phyloP scores from a whole-genome alignment of 2,888 invertebrate genomes.

The Apamea sordens region DNA sequence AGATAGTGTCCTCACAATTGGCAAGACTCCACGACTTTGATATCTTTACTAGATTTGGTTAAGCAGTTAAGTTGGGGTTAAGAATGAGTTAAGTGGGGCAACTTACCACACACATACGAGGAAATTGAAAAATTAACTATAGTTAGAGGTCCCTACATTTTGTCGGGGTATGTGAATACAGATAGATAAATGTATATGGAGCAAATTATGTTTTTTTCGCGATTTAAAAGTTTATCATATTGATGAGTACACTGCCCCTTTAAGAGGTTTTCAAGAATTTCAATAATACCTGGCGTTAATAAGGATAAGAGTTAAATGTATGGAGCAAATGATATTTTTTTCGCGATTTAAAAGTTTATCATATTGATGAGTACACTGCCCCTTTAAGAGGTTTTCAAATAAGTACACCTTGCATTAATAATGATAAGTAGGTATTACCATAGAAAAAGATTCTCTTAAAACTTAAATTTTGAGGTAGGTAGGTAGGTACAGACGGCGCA shows the following conservation, averaged over 20 bases:
- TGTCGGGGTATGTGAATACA: background rate
- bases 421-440: background rate
- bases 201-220: background rate
- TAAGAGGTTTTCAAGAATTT: background rate
- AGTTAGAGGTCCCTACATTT: background rate
- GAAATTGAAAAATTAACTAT: background rate
- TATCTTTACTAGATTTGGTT: slow-evolving; percentile 1
- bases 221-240: background rate
- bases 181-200: background rate
- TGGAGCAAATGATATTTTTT: background rate
- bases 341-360: background rate
- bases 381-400: background rate
- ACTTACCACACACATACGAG: background rate
- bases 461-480: background rate
- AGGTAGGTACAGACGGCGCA: no score
- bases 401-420: background rate
- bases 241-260: no score
- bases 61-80: background rate
- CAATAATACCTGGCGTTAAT: background rate
- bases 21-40: slow-evolving; percentile 36
- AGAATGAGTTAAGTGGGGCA: background rate
- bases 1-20: slow-evolving; percentile 39
- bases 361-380: background rate
- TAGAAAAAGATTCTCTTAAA: background rate
- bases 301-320: background rate